Conservation (phyloP, 2,797 vertebrate genomes). For the Eulemur coronatus region DNA sequence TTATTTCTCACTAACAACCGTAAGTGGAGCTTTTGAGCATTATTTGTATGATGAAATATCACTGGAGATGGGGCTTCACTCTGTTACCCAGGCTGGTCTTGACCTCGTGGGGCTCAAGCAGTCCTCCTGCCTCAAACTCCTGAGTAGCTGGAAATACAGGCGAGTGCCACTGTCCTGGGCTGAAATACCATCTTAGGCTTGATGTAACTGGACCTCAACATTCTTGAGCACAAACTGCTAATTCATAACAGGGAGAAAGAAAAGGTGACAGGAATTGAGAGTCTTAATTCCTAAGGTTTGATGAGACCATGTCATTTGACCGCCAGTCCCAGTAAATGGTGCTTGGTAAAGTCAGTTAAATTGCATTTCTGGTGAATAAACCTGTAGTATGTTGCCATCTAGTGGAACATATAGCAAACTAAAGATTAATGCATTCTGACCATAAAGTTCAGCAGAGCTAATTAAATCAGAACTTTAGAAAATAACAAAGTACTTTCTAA, state of each 20-base stretch:
- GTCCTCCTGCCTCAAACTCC: background rate
- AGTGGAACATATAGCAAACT: conserved; percentile 73
- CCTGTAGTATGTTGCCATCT: conserved; percentile 80
- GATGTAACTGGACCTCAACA: background rate
- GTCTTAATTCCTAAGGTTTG: background rate
- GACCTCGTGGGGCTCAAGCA: background rate
- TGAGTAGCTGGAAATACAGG: background rate
- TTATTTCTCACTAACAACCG: background rate
- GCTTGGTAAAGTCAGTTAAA: background rate
- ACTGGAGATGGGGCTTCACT: background rate
- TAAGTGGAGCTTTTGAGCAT: background rate
- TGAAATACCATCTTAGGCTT: background rate
- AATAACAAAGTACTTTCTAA: background rate
- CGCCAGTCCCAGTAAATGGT: background rate
- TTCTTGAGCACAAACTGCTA: background rate
- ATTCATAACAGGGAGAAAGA: background rate
- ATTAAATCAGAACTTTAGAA: background rate
- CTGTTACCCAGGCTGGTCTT: background rate
- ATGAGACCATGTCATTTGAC: background rate
- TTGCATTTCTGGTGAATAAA: background rate
- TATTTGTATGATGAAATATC: background rate
- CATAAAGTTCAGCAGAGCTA: background rate
- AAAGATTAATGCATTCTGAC: background rate
- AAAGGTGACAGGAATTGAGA: background rate
- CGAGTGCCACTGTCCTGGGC: too few species aligned